phyloP scores from a whole-genome alignment of 2,888 invertebrate genomes.

The Macrophya annulata region DNA sequence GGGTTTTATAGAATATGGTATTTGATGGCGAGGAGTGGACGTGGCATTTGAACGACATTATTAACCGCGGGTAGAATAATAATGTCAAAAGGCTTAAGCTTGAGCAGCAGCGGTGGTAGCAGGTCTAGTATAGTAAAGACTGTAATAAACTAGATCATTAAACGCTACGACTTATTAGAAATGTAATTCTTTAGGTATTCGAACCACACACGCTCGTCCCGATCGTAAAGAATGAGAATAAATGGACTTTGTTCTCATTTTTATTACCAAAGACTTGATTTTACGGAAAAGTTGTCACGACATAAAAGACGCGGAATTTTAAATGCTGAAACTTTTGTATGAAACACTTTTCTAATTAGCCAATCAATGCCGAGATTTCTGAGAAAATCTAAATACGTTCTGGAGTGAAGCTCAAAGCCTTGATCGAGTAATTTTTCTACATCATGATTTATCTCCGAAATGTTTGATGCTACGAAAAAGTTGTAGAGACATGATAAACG shows the following conservation, averaged over 20 bases:
- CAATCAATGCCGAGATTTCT: not conserved
- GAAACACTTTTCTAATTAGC: not conserved
- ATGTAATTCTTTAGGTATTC: not conserved
- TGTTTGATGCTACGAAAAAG: not conserved
- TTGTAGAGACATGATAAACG: not conserved
- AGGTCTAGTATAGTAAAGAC: not conserved
- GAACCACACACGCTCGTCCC: not conserved
- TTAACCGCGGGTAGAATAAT: constrained; percentile 58
- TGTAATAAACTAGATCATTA: not conserved
- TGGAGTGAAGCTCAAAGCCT: not conserved
- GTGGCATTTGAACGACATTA: constrained; percentile 51
- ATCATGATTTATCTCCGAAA: not conserved
- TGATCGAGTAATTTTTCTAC: not conserved
- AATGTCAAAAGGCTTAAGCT: constrained; percentile 36
- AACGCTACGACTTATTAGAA: not conserved
- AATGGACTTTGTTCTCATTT: not conserved
- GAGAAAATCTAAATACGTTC: not conserved
- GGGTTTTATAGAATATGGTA: constrained; percentile 13
- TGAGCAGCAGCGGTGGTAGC: not conserved
- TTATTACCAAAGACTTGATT: not conserved
- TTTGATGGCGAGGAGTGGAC: constrained; percentile 18
- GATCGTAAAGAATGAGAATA: not conserved
- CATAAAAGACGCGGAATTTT: not conserved
- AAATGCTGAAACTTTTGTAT: not conserved
- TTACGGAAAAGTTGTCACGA: not conserved